phyloP scores from a whole-genome alignment of 2,888 invertebrate species.

The Lapara coniferarum region DNA sequence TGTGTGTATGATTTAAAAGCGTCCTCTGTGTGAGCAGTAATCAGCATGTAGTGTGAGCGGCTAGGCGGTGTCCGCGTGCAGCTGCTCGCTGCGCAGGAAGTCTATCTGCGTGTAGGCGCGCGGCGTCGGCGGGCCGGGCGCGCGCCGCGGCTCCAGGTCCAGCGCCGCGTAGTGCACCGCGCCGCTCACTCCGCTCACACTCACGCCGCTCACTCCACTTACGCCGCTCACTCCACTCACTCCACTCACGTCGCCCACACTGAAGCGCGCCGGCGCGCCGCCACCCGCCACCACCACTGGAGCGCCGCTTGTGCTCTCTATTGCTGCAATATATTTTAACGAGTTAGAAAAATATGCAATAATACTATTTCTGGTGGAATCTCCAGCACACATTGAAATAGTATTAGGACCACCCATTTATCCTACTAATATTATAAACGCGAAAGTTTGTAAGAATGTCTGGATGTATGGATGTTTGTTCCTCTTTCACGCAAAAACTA shows the following conservation, averaged over 20 bases:
- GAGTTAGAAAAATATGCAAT: too few species aligned
- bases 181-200: constrained; percentile 32
- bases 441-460: too few species aligned
- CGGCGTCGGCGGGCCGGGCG: constrained; percentile 65
- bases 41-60: neutral
- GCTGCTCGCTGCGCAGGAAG: constrained; percentile 86
- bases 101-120: constrained; percentile 92
- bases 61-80: constrained; percentile 43
- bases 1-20: too few species aligned
- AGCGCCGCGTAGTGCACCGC: constrained; percentile 74
- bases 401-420: too few species aligned
- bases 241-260: constrained; percentile 39
- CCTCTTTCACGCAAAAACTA: too few species aligned
- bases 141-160: constrained; percentile 69
- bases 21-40: too few species aligned
- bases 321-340: neutral
- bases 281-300: constrained; percentile 45
- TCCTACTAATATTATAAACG: too few species aligned
- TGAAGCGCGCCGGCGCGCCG: constrained; percentile 47
- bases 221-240: constrained; percentile 37
- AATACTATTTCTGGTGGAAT: too few species aligned
- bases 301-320: constrained; percentile 31
- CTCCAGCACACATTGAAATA: too few species aligned
- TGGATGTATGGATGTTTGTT: too few species aligned
- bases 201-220: constrained; percentile 32